Base-by-base conservation (phyloP, 1,140 invertebrate genomes). In the Plectrocnemia conspersa region DNA sequence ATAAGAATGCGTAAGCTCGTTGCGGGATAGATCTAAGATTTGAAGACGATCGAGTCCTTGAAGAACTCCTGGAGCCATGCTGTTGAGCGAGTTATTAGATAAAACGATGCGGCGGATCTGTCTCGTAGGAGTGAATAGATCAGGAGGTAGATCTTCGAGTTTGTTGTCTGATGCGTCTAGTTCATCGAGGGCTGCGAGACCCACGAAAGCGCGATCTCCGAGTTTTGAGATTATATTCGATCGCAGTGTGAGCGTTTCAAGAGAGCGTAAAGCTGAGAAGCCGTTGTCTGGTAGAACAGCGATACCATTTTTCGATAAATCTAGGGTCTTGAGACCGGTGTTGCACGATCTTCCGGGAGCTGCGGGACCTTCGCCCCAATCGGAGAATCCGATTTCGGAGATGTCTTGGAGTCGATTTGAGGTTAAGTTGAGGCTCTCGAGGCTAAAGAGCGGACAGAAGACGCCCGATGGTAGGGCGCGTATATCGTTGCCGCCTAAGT, bases 401-500 rank as follows among this genome's bases (percentile, higher is more conserved):
- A 89, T 78, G 61, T 89, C 85, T 69, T 85, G 85, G 58, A 93
- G 77, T 70, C 82, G 82, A 69, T 93, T 93, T 64, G 80, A 75
- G 33, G 86, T 87, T 24, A 90, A 68, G 65, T 90, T 89, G n/a
- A 90, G 70, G 32, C 74, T 74, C 40, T 78, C 74, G 13, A 91
- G 70, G 60, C 78, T 81, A 56, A 79, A 80, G 11, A 90, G 74
- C 3, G 85, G 82, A 65, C 88, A 92, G 64, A 93, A 82, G 1
- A 89, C 71, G 52, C 85, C 82, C 21, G 77, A 70, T 3, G 89
- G 87, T 41, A 90, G 68, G 42, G 79, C 84, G 79, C 85, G 87
- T 56, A 92, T 83, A 66, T 90, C 88, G 67, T 91, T 92, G 63
- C 85, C 83, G 22, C 81, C 82, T 10, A 93, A 72, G 69, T 91